Evolutionary conservation across 2,113 vertebrate genomes (phyloP), one percentile per base, ranked within the genome.

Genomic region (Rhinoderma darwinii): DNA sequence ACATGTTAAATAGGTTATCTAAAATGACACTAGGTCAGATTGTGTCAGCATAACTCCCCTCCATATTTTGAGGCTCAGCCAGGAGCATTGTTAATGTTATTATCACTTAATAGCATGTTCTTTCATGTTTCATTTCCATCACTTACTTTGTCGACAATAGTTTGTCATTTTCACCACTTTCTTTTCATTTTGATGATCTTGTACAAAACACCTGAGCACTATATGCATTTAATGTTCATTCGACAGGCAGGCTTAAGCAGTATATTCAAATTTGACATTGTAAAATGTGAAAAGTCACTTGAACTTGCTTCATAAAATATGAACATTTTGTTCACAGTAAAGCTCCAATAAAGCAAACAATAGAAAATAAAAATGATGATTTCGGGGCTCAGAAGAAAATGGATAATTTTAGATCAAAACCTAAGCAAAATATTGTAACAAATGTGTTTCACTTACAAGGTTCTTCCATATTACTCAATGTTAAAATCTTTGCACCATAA

Each of bases 1-100:
- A 79, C 86, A 82, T 87, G 86, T 74, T 82, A 82, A 82, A 82
- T 82, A 73, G 86, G 78, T 87, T 82, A 87, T 87, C 39, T 50
- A 72, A 87, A 82, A 75, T 87, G 86, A 87, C 86, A 82, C 78
- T 82, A 87, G 86, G 86, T 87, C 86, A 87, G 86, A 87, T 75
- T 87, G 68, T 82, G 86, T 87, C 86, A 87, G 70, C 70, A 61
- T 87, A 63, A 87, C 86, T 87, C 68, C 39, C 79, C 54, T 87
- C 68, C 75, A 75, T 74, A 82, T 75, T 82, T 82, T 59, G 39
- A 87, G 79, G 78, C 78, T 82, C 86, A 75, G 79, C 86, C 86
- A 82, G 86, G n/a, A 87, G 86, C 86, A 82, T 75, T 82, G 79
- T 74, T 82, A 75, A 82, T 82, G 70, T 75, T 82, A 82, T 86